Conservation (phyloP, 2,797 vertebrate genomes). For the Neostethus bicornis region DNA sequence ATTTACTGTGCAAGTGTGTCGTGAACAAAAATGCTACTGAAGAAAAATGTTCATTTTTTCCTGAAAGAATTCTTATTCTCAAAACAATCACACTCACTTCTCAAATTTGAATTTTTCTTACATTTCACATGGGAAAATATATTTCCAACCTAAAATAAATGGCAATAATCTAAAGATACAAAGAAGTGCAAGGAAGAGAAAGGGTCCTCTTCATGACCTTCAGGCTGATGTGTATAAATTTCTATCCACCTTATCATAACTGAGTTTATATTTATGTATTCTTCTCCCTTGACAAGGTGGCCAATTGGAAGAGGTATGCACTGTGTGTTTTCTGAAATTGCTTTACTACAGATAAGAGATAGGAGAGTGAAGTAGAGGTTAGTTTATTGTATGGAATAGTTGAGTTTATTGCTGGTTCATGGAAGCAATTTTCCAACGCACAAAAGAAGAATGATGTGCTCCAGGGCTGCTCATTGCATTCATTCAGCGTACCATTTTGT, state of each 20-base stretch:
- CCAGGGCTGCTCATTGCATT: background rate
- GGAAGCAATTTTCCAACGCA: background rate
- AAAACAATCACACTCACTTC: background rate
- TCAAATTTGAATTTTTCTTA: background rate
- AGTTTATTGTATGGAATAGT: background rate
- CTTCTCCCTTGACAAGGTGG: conserved; percentile 10
- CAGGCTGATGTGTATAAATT: conserved; percentile 41
- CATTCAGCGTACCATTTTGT: conserved; percentile 9
- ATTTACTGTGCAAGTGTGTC: conserved; percentile 9
- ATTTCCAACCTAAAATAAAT: background rate
- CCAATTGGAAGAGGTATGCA: background rate
- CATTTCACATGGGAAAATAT: background rate
- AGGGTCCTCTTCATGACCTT: conserved; percentile 19
- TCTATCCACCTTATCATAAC: conserved; percentile 45
- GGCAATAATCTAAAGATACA: background rate
- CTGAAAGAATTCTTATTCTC: background rate
- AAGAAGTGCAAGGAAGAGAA: background rate
- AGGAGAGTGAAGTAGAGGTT: background rate
- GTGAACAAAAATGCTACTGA: background rate
- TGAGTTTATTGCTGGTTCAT: background rate
- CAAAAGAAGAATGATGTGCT: background rate
- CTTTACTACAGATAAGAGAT: background rate
- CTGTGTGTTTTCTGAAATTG: conserved; percentile 2
- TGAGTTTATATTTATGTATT: conserved; percentile 38
- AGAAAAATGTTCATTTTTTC: conserved; percentile 4